Evolutionary conservation across 2,888 invertebrate species (phyloP), one percentile per base, ranked within the genome.

Genomic region (Aphidoletes aphidimyza): DNA sequence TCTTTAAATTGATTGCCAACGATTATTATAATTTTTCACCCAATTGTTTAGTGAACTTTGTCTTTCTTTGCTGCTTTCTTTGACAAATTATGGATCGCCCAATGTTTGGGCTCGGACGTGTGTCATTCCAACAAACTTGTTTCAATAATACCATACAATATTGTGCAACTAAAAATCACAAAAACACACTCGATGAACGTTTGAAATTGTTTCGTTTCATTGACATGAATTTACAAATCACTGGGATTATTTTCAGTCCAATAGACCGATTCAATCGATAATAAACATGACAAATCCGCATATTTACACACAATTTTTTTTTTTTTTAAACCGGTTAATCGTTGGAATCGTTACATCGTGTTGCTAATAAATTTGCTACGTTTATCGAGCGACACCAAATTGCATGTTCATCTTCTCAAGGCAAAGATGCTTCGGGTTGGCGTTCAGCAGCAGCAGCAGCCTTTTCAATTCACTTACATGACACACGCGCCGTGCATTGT

Each of bases 21-120:
- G 17, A 69, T 69, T 69, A 30, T 69, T 69, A 69, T 30, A 69
- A 69, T 69, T 30, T 69, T 69, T 69, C 69, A 69, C 69, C 69
- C 69, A 69, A 69, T 69, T 69, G 69, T 69, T 30, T 30, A 69
- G 34, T 69, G 69, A 69, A 30, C 69, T 69, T 69, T 54, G n/a
- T 47, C 9, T 47, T n/a, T 54, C 22, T 54, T 26, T 69, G 3
- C 34, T 69, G 26, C 34, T 26, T 34, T 69, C 14, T 69, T 26
- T 9, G 26, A 11, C 34, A 1, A 2, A 30, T 69, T 5, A 30
- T 14, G 30, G 26, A 0, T 30, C 17, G 26, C 14, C 6, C 17
- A 5, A 17, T 11, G 3, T 17, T 34, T n/a, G n/a, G n/a, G n/a
- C n/a, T n/a, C n/a, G n/a, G n/a, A n/a, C n/a, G n/a, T n/a, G n/a